Evolutionary conservation across 2,797 vertebrate species (phyloP).

Genomic region (Rhinoraja longicauda): DNA sequence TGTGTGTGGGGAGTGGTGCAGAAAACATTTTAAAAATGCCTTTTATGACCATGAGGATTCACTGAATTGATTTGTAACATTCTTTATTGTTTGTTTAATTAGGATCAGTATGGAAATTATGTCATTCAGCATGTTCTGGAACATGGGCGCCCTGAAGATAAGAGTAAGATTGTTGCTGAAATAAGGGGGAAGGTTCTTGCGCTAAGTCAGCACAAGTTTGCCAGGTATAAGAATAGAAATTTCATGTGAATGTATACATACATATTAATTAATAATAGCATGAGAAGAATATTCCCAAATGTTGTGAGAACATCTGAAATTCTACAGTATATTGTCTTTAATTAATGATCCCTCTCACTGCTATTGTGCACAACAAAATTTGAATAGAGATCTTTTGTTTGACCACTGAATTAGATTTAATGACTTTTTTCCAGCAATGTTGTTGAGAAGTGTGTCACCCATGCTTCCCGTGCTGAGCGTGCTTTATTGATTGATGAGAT

Average conservation of each 20-base stretch:
- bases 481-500: constrained; percentile 97
- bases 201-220: constrained; percentile 97
- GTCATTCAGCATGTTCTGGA: constrained; percentile 96
- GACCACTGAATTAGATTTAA: too few species aligned
- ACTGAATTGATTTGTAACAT: constrained; percentile 44
- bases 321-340: not conserved
- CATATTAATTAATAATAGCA: not conserved
- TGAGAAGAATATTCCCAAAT: not conserved
- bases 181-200: constrained; percentile 91
- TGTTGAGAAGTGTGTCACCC: constrained; percentile 96
- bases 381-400: not conserved
- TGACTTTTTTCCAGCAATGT: constrained; percentile 71
- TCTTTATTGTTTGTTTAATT: constrained; percentile 39
- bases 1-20: constrained; percentile 38
- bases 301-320: too few species aligned
- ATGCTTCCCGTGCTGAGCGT: constrained; percentile 91
- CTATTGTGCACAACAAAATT: not conserved
- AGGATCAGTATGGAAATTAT: constrained; percentile 98
- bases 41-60: not conserved
- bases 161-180: constrained; percentile 96
- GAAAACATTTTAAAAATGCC: not conserved
- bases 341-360: not conserved
- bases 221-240: constrained; percentile 66
- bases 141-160: constrained; percentile 91
- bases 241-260: not conserved